Conservation (phyloP, 2,888 invertebrate species). For the Iselma pallidipennis region DNA sequence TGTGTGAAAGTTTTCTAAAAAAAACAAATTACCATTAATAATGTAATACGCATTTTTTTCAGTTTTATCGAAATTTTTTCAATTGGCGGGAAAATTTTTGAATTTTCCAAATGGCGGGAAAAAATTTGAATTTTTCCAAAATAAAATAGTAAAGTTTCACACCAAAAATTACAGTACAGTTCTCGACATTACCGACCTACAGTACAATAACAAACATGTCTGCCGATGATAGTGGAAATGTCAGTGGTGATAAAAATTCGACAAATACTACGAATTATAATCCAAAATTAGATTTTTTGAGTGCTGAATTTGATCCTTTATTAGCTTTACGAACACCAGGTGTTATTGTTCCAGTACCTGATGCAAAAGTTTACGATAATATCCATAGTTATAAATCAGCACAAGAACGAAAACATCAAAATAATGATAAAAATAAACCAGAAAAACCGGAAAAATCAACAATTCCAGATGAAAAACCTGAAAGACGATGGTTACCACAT, state of each 20-base stretch:
- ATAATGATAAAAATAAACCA: not conserved
- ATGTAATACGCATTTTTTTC: too few species aligned
- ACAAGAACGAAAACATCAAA: slow-evolving; percentile 45
- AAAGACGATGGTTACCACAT: slow-evolving; percentile 57
- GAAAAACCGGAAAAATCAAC: slow-evolving; percentile 19
- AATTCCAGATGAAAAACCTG: slow-evolving; percentile 3
- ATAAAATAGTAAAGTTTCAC: slow-evolving; percentile 13
- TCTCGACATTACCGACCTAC: slow-evolving; percentile 4
- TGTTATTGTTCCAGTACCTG: slow-evolving; percentile 59
- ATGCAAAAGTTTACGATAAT: slow-evolving; percentile 71
- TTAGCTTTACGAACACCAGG: slow-evolving; percentile 68
- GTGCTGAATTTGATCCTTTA: slow-evolving; percentile 69
- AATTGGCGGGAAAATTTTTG: not conserved
- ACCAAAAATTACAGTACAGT: slow-evolving; percentile 13
- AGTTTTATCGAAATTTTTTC: too few species aligned
- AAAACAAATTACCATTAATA: too few species aligned
- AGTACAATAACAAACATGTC: slow-evolving; percentile 26
- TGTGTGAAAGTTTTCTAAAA: too few species aligned
- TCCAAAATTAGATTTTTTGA: slow-evolving; percentile 60
- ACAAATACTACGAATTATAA: slow-evolving; percentile 47
- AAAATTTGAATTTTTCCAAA: not conserved
- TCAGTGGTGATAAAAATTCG: slow-evolving; percentile 24
- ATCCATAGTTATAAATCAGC: slow-evolving; percentile 64
- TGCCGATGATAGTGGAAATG: slow-evolving; percentile 17
- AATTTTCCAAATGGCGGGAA: not conserved